phyloP scores from a whole-genome alignment of 2,888 invertebrate genomes.

The Rhamphomyia laevipes region DNA sequence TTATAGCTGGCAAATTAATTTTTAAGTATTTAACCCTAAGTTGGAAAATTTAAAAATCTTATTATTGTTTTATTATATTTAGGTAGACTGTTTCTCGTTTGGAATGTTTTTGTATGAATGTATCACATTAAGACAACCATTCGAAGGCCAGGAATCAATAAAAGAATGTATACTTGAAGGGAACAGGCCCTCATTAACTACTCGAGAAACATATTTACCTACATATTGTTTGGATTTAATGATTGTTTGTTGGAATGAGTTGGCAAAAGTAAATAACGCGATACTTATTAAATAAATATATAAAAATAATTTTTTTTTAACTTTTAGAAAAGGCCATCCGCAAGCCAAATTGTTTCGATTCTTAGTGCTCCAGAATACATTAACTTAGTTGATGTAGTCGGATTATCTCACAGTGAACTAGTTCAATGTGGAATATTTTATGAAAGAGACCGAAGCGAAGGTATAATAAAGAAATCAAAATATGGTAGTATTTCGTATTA shows the following conservation, averaged over 20 bases:
- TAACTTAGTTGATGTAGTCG: slow-evolving; percentile 69
- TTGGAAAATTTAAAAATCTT: slow-evolving; percentile 1
- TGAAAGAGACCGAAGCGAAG: too few relatives aligned
- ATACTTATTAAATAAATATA: not conserved
- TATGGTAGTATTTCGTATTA: too few relatives aligned
- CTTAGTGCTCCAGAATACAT: slow-evolving; percentile 87
- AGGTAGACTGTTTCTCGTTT: slow-evolving; percentile 97
- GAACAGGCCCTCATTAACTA: slow-evolving; percentile 77
- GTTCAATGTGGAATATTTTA: slow-evolving; percentile 48
- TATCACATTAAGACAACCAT: slow-evolving; percentile 83
- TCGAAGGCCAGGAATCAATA: slow-evolving; percentile 92
- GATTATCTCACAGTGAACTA: slow-evolving; percentile 55
- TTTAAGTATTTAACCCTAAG: too few relatives aligned
- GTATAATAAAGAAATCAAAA: too few relatives aligned
- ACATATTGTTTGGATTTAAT: slow-evolving; percentile 86
- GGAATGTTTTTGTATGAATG: slow-evolving; percentile 98
- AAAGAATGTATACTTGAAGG: slow-evolving; percentile 95
- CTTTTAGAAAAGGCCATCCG: slow-evolving; percentile 66
- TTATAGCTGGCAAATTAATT: too few relatives aligned
- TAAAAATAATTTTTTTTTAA: not conserved
- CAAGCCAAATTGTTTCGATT: slow-evolving; percentile 87
- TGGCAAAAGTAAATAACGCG: slow-evolving; percentile 43
- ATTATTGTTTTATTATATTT: slow-evolving; percentile 13
- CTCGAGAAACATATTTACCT: slow-evolving; percentile 71
- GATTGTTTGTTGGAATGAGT: slow-evolving; percentile 91